phyloP scores from a whole-genome alignment of 2,797 vertebrate genomes.

The Falco rusticolus region DNA sequence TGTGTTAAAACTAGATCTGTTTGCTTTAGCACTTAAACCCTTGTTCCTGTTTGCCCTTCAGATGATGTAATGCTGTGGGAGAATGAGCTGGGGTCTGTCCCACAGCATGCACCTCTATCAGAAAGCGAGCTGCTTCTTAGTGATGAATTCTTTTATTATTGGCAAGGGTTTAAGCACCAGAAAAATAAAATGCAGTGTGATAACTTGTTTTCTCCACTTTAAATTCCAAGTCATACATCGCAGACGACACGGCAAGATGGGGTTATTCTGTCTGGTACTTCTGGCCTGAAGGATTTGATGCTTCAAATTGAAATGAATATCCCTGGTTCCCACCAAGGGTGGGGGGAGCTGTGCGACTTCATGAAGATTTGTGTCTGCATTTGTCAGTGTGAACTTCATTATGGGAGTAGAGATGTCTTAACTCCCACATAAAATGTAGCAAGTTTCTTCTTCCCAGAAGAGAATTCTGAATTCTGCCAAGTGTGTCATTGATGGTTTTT shows the following conservation, averaged over 20 bases:
- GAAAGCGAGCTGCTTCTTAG: neutral
- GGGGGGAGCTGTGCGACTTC: neutral
- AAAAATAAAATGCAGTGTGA: neutral
- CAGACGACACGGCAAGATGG: neutral
- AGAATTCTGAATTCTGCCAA: neutral
- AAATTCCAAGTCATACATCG: neutral
- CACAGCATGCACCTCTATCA: accelerated
- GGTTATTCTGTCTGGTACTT: neutral
- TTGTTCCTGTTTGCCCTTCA: constrained; percentile 32
- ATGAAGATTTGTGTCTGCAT: neutral
- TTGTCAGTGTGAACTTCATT: neutral
- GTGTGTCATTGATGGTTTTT: neutral
- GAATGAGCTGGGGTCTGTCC: neutral
- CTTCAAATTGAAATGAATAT: neutral
- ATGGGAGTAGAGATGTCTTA: neutral
- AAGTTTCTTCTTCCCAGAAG: neutral
- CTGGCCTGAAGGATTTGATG: constrained; percentile 9
- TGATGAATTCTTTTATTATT: neutral
- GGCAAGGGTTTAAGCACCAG: neutral
- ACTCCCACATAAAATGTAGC: neutral
- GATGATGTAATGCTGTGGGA: neutral
- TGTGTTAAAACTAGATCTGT: neutral
- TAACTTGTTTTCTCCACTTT: neutral
- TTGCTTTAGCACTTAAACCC: constrained; percentile 14
- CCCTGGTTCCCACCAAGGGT: neutral